Base-by-base conservation (phyloP, 2,888 invertebrate species). In the Chymomyza caudatula region DNA sequence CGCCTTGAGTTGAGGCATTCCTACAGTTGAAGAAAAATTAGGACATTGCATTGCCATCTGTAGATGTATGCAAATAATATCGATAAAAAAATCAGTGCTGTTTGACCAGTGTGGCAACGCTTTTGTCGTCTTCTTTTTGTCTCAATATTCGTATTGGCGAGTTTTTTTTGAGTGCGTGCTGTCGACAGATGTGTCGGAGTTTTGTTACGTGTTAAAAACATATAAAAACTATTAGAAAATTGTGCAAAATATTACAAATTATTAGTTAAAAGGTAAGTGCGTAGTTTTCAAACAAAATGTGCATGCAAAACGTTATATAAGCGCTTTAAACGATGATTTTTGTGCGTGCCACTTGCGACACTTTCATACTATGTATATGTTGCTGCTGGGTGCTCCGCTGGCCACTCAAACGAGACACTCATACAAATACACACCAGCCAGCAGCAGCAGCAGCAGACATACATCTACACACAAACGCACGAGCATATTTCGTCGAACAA, bases 201-300 rank as follows among this genome's bases (percentile, higher is more conserved):
- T 79, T 70, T 67, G 80, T 79, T 79, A 83, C 75, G 83, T 82
- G 79, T 76, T 58, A 62, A 72, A 52, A 72, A 69, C 54, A 70
- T 63, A 65, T 68, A 61, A 64, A 65, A 70, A 52, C 62, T 53
- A 56, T 63, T 68, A 68, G 67, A 74, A 72, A 85, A 71, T 71
- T 82, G 82, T 85, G 83, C 69, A 73, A 71, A 75, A 63, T 57
- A 71, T 72, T 52, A 54, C 42, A 60, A 65, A 60, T 65, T 64
- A 64, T 37, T 23, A 71, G 58, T 49, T 69, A 51, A 71, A 69
- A 76, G 81, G 81, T 82, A 85, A 82, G 81, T 74, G 25, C 13
- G 60, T 52, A 13, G 43, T 22, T 49, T 17, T 17, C 15, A 15
- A 47, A n/a, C 13, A 19, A 47, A 47, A 47, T n/a, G 8, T 17